Base-by-base conservation (phyloP, 2,888 invertebrate species). In the Xestia rhomboidea region DNA sequence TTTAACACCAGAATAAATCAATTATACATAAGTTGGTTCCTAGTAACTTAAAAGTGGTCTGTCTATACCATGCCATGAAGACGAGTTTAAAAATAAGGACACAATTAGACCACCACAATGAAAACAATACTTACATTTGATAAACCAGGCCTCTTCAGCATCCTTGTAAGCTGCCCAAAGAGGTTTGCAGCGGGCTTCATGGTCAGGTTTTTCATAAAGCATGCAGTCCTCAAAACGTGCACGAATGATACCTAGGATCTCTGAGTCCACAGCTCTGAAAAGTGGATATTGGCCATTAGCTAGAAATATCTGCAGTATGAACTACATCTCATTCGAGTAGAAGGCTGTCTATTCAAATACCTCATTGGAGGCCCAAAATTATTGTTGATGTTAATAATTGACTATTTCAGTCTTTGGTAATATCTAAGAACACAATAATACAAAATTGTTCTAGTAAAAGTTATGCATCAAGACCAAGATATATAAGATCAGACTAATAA, bases 141-240 rank as follows among this genome's bases (percentile, higher is more conserved):
- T 98, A 93, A 99, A 99, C 98, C 98, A 99, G 93, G 99, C 98
- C 84, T 98, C 98, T 82, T 98, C 97, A 75, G 98, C 98, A 80
- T 98, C 97, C 81, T 98, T 97, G 91, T 98, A 99, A 83, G 97
- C 97, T 0, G 98, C 97, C 87, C 97, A 96, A 0, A 99, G 86
- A 62, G 97, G 95, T 85, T 95, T 96, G 94, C 99, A 99, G 86
- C 97, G 97, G 60, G 95, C 97, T 44, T 96, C 89, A 87, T 98
- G 97, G 91, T 99, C 98, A 8, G 98, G 98, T 0, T 97, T 95
- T 93, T 99, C 98, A 93, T 98, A 98, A 82, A 97, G 68, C 84
- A 97, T 97, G 93, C 99, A 99, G 92, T 99, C 98, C 92, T 99
- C 98, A 93, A 97, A 98, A 76, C 99, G 97, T 88, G 98, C 97